phyloP scores from a whole-genome alignment of 1,140 invertebrate species.

The Aleiodes sp. region DNA sequence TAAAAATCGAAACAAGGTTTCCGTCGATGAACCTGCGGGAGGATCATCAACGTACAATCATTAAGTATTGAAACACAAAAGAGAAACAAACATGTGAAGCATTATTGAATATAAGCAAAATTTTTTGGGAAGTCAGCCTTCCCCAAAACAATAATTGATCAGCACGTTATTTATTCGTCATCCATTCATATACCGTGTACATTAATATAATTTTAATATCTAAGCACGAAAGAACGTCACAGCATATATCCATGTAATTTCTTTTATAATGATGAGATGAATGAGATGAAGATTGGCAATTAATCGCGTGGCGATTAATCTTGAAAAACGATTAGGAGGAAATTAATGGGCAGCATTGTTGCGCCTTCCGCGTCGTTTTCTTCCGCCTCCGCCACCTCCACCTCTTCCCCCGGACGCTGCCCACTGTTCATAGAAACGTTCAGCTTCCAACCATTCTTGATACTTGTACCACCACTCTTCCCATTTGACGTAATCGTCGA shows the following conservation, averaged over 20 bases:
- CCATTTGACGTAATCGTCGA: conserved; percentile 90
- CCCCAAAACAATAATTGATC: not conserved
- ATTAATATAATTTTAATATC: not conserved
- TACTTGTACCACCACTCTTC: conserved; percentile 95
- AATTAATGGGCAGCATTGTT: conserved; percentile 56
- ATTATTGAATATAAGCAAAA: no score
- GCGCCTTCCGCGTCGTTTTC: conserved; percentile 58
- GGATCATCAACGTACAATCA: no score
- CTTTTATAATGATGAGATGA: not conserved
- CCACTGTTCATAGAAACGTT: conserved; percentile 83
- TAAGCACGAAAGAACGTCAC: not conserved
- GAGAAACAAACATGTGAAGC: no score
- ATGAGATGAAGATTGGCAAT: not conserved
- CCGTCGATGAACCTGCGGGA: no score
- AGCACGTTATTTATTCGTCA: not conserved
- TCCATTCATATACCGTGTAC: not conserved
- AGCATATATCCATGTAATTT: not conserved
- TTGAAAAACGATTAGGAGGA: not conserved
- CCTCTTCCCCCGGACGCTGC: conserved; percentile 56
- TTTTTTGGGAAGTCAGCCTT: no score
- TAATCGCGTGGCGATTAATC: not conserved
- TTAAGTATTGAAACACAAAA: no score
- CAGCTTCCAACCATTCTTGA: conserved; percentile 88
- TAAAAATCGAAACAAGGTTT: no score
- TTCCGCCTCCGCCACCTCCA: conserved; percentile 41